These are phyloP conservation scores for Tretioscincus oriximinensis DNA, from an alignment of 2,113 vertebrate species.

Conservation along the genomic window DNA sequence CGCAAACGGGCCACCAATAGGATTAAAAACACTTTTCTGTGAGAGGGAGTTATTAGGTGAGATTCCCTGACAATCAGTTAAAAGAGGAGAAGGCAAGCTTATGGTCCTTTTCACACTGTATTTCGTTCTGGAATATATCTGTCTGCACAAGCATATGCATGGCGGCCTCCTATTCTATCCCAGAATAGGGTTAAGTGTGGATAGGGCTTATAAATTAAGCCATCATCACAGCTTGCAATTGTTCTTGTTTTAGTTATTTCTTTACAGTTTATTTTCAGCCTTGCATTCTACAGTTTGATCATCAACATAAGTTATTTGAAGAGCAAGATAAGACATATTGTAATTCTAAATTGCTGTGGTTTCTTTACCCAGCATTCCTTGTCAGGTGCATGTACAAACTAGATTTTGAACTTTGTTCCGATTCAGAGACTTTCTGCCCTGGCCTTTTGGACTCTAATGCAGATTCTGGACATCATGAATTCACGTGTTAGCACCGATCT, in stretches of 20 bases:
- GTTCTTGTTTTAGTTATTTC: too few relatives aligned
- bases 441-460: not conserved
- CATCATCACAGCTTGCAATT: not conserved
- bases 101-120: not conserved
- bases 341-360: not conserved
- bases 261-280: not conserved
- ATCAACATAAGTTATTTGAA: not conserved
- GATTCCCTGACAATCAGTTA: not conserved
- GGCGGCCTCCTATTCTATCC: not conserved
- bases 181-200: too few relatives aligned
- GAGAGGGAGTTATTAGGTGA: slow-evolving; percentile 2
- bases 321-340: not conserved
- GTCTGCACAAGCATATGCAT: not conserved
- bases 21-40: not conserved
- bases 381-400: too few relatives aligned
- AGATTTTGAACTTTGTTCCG: too few relatives aligned
- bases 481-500: too few relatives aligned
- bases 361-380: not conserved
- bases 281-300: not conserved
- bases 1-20: slow-evolving; percentile 20
- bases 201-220: not conserved
- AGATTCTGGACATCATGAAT: not conserved
- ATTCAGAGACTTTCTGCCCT: too few relatives aligned
- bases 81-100: not conserved
- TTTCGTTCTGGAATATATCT: not conserved